These are phyloP conservation scores for Sebastes oblongus DNA, from an alignment of 2,797 vertebrate species.

Conservation along the genomic window DNA sequence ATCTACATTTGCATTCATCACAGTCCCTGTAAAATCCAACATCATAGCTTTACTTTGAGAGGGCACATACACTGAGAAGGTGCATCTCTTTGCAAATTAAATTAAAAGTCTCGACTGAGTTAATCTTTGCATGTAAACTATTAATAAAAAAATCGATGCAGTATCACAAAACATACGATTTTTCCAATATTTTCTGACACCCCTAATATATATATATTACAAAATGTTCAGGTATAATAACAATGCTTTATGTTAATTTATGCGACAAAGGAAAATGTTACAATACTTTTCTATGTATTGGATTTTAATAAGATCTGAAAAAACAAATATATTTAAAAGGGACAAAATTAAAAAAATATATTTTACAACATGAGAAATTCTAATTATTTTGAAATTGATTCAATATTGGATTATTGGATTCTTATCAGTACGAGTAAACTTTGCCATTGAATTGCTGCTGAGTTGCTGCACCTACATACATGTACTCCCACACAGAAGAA, in stretches of 20 bases:
- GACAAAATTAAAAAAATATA: background rate
- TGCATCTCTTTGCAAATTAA: too few relatives aligned
- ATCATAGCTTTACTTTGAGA: too few relatives aligned
- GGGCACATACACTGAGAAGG: too few relatives aligned
- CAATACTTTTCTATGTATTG: background rate
- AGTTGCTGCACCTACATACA: background rate
- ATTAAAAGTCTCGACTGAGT: too few relatives aligned
- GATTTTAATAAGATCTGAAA: background rate
- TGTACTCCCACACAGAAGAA: background rate
- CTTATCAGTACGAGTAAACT: background rate
- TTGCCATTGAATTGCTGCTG: background rate
- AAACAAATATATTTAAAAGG: background rate
- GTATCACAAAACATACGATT: too few relatives aligned
- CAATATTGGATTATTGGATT: background rate
- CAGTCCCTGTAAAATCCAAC: rapidly evolving
- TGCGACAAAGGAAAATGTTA: background rate
- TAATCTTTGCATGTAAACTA: too few relatives aligned
- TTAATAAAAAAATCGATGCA: too few relatives aligned
- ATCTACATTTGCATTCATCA: too few relatives aligned
- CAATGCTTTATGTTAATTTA: background rate
- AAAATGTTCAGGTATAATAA: background rate
- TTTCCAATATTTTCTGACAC: too few relatives aligned
- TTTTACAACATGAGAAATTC: background rate
- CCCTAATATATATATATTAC: too few relatives aligned
- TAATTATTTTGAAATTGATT: background rate